These are phyloP conservation scores for Rhogogaster chlorosoma DNA, from an alignment of 2,888 invertebrate species.

Conservation along the genomic window DNA sequence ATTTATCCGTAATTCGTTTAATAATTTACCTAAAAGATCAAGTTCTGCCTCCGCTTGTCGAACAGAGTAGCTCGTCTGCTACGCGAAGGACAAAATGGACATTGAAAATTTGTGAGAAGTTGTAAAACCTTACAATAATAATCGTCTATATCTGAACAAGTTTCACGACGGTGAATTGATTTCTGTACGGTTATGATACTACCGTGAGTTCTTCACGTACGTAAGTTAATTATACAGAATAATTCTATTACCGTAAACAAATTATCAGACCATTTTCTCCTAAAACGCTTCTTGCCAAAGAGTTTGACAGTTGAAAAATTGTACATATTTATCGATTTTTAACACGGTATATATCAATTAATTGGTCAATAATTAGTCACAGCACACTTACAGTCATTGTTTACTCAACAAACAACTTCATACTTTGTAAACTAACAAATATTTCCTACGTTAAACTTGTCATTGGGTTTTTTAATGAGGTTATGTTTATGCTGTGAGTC, in stretches of 20 bases:
- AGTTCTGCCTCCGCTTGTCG: neutral
- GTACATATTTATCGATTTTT: neutral
- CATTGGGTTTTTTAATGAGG: conserved; percentile 17
- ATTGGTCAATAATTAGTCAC: neutral
- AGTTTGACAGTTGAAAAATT: conserved; percentile 38
- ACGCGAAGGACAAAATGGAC: conserved; percentile 47
- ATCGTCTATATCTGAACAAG: neutral
- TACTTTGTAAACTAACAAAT: neutral
- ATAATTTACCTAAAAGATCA: conserved; percentile 15
- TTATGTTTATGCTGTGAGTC: conserved; percentile 40
- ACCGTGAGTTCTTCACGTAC: neutral
- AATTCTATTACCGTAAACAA: conserved; percentile 35
- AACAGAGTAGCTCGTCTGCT: conserved; percentile 39
- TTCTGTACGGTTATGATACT: conserved; percentile 8
- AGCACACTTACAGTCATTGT: neutral
- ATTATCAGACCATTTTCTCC: neutral
- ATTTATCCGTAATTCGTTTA: conserved; percentile 56
- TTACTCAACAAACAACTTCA: neutral
- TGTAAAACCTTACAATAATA: neutral
- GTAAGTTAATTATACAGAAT: conserved; percentile 17
- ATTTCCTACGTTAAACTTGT: neutral
- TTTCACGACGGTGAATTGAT: neutral
- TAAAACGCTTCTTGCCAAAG: neutral
- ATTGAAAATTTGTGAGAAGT: conserved; percentile 20
- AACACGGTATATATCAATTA: neutral